phyloP scores from a whole-genome alignment of 2,113 vertebrate genomes.

The Amblyopsis rosae region DNA sequence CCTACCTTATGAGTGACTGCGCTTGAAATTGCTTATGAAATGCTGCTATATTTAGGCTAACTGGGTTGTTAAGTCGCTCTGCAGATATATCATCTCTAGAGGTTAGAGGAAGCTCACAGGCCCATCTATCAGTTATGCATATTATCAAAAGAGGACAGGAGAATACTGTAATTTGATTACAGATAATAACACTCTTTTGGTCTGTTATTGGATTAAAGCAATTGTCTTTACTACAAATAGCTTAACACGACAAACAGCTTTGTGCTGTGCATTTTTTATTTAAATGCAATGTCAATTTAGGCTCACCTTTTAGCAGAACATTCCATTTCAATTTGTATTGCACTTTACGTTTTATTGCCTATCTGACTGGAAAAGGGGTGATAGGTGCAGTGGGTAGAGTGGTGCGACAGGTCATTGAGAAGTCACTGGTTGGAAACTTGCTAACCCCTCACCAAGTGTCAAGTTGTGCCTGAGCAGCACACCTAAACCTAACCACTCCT shows the following conservation, averaged over 20 bases:
- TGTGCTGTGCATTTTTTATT: slow-evolving; percentile 31
- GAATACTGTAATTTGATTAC: slow-evolving; percentile 59
- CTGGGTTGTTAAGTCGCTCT: slow-evolving; percentile 52
- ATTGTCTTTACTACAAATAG: slow-evolving; percentile 53
- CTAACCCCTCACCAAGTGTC: too few species aligned
- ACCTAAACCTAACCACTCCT: too few species aligned
- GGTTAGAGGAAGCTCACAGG: slow-evolving; percentile 53
- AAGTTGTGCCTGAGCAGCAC: too few species aligned
- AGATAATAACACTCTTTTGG: slow-evolving; percentile 45
- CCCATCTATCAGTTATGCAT: slow-evolving; percentile 57
- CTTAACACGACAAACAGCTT: slow-evolving; percentile 61
- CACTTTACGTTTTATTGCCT: too few species aligned
- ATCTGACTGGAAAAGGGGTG: too few species aligned
- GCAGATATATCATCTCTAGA: slow-evolving; percentile 57
- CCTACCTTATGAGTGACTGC: slow-evolving; percentile 59
- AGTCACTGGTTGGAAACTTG: too few species aligned
- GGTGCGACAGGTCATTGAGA: too few species aligned
- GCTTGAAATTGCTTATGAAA: slow-evolving; percentile 67
- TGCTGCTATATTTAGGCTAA: slow-evolving; percentile 65
- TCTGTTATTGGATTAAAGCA: slow-evolving; percentile 58
- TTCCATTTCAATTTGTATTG: too few species aligned
- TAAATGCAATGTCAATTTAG: too few species aligned
- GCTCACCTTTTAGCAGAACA: too few species aligned
- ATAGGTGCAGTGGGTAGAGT: too few species aligned
- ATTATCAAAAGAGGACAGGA: slow-evolving; percentile 55